Evolutionary conservation across 2,797 vertebrate species (phyloP).

Genomic region (Melanitta fusca): DNA sequence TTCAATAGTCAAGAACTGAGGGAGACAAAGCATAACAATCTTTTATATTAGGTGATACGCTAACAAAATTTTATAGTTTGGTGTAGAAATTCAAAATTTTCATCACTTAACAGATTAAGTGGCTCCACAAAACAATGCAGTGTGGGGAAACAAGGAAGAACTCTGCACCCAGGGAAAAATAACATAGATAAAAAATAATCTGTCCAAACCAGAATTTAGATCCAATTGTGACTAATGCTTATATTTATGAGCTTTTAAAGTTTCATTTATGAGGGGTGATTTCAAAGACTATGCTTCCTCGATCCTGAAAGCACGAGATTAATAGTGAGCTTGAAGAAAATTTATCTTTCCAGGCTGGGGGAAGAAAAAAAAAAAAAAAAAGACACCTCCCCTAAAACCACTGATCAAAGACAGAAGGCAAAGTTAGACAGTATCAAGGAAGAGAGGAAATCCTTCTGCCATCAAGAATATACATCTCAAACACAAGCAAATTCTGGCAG

Average conservation of each 20-base stretch:
- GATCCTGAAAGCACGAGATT: not conserved
- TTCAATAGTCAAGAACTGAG: not conserved
- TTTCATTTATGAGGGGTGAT: not conserved
- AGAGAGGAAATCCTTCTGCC: not conserved
- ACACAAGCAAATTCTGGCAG: not conserved
- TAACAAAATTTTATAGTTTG: not conserved
- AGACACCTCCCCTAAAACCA: not conserved
- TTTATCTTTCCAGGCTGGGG: not conserved
- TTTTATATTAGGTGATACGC: not conserved
- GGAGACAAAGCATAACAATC: not conserved
- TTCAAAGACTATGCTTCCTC: not conserved
- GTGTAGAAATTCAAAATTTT: not conserved
- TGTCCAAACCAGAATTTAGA: not conserved
- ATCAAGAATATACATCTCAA: not conserved
- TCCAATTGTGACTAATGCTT: not conserved
- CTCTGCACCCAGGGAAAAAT: not conserved
- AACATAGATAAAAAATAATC: not conserved
- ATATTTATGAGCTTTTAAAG: not conserved
- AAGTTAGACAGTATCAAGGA: not conserved
- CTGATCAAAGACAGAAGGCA: not conserved
- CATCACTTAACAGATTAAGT: not conserved
- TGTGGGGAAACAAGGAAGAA: not conserved
- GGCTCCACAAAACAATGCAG: not conserved
- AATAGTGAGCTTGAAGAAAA: not conserved
- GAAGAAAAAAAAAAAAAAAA: not conserved